A percentile compares a stretch with the other conserved stretches of the same genome.
These are phyloP conservation scores for Excalfactoria chinensis DNA, from an alignment of 2,113 vertebrate genomes.

Conservation along the genomic window DNA sequence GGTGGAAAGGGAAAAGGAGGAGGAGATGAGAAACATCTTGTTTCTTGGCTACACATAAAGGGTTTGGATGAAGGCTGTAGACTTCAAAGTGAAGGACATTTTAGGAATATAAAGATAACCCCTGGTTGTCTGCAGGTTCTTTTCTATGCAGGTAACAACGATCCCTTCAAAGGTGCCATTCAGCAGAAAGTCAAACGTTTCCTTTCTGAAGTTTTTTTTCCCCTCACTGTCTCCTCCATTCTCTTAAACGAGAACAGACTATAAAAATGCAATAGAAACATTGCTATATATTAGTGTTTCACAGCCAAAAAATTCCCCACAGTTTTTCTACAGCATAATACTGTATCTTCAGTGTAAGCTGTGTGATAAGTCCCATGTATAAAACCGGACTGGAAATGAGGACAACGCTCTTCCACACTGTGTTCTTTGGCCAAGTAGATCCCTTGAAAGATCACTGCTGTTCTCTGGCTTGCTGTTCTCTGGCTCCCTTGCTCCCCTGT, in stretches of 20 bases:
- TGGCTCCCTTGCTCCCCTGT: neutral
- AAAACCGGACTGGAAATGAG: neutral
- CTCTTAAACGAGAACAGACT: neutral
- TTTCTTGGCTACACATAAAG: neutral
- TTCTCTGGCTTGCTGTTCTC: neutral
- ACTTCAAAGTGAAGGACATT: neutral
- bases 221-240: neutral
- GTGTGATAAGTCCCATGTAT: rapidly evolving
- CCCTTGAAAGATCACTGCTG: neutral
- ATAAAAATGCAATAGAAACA: too few relatives aligned
- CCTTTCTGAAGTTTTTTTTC: neutral
- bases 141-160: neutral
- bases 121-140: neutral
- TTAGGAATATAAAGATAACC: neutral
- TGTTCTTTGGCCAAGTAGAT: neutral
- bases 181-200: neutral
- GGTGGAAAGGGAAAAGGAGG: neutral
- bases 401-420: neutral
- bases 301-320: neutral
- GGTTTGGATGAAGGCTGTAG: neutral
- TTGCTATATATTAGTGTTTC: neutral
- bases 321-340: neutral
- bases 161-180: neutral
- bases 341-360: neutral
- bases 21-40: neutral